These are phyloP conservation scores for Aleadryas rufinucha DNA, from an alignment of 2,113 vertebrate genomes.

Conservation along the genomic window DNA sequence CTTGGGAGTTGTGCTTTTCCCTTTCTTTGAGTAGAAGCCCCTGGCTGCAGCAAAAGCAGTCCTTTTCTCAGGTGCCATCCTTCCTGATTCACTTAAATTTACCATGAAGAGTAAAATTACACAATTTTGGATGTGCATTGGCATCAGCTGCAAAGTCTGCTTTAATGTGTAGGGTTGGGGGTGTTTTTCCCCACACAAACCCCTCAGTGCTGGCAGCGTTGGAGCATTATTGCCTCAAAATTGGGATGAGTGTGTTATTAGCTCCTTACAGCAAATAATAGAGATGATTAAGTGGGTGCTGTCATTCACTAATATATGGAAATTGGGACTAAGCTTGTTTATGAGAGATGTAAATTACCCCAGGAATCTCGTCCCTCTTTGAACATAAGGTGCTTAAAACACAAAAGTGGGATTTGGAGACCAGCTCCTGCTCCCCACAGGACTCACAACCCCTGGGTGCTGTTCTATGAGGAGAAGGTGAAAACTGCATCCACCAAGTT, in stretches of 20 bases:
- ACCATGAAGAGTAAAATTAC: background rate
- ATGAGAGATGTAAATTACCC: background rate
- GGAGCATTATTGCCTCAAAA: background rate
- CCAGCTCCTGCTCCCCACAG: background rate
- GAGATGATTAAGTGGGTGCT: background rate
- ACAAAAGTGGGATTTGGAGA: background rate
- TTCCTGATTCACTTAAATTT: background rate
- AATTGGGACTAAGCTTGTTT: background rate
- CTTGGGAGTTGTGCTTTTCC: background rate
- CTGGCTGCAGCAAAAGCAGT: background rate
- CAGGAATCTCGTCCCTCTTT: background rate
- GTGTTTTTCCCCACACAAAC: background rate
- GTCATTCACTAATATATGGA: background rate
- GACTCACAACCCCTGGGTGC: background rate
- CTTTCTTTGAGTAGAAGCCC: background rate
- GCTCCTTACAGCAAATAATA: background rate
- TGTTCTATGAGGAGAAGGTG: background rate
- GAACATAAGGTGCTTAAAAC: background rate
- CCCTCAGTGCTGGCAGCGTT: background rate
- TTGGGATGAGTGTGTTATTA: background rate
- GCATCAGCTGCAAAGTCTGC: background rate
- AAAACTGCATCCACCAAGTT: background rate
- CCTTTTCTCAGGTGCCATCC: background rate
- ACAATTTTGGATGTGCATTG: background rate
- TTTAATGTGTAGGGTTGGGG: background rate